Conservation (phyloP, 2,797 vertebrate genomes). For the Choloepus didactylus region DNA sequence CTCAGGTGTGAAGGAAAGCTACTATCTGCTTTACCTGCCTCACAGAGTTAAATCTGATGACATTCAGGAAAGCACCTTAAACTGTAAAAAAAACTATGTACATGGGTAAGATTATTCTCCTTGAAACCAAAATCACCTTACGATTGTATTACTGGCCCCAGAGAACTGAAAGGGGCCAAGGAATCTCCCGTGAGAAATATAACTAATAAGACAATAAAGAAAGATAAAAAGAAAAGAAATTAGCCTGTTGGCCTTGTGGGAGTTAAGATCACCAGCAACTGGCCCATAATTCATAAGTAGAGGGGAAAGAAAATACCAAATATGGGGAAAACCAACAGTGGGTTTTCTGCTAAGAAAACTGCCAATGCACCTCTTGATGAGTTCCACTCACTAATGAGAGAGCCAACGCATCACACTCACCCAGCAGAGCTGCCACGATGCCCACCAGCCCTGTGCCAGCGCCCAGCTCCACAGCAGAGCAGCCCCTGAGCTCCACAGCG, state of each 20-base stretch:
- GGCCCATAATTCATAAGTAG: not conserved
- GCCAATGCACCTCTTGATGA: not conserved
- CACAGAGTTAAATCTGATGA: not conserved
- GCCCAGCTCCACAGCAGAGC: conserved; percentile 93
- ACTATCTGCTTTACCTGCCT: not conserved
- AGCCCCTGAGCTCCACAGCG: conserved; percentile 90
- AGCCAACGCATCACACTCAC: conserved; percentile 86
- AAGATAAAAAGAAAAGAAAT: not conserved
- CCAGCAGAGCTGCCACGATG: conserved; percentile 95
- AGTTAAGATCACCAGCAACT: not conserved
- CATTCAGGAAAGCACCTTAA: not conserved
- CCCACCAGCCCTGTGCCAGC: conserved; percentile 98
- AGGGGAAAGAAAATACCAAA: not conserved
- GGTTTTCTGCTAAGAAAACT: not conserved
- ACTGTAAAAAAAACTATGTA: not conserved
- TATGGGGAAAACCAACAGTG: not conserved
- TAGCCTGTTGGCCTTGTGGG: not conserved
- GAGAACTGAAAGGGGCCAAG: not conserved
- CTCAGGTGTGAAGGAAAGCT: not conserved
- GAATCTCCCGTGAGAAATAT: not conserved
- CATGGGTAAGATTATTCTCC: not conserved
- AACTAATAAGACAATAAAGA: not conserved
- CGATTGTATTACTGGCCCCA: not conserved
- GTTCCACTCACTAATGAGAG: not conserved
- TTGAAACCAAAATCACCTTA: conserved; percentile 16